Conservation (phyloP, 2,888 invertebrate species). For the Electrophaes corylata region DNA sequence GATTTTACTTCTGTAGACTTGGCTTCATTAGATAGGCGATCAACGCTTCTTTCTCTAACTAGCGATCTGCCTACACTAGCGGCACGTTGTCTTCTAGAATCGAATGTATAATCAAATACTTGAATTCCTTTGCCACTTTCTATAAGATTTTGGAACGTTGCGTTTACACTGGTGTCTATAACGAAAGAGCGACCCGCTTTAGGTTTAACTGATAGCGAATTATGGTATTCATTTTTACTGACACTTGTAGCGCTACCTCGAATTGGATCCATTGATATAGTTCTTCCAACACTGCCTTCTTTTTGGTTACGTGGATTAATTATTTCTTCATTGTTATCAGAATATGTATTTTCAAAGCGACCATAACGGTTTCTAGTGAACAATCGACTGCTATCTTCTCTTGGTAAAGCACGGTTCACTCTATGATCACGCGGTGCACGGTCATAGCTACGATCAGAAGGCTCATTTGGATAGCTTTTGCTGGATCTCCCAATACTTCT, state of each 20-base stretch:
- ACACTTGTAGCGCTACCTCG: conserved; percentile 44
- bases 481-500: conserved; percentile 29
- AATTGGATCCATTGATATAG: conserved; percentile 6
- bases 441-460: conserved; percentile 29
- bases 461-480: conserved; percentile 34
- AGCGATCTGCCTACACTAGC: conserved; percentile 69
- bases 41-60: conserved; percentile 43
- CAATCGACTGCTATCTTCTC: conserved; percentile 39
- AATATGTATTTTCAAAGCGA: conserved; percentile 45
- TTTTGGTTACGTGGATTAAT: conserved; percentile 42
- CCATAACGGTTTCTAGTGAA: conserved; percentile 45
- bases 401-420: conserved; percentile 26
- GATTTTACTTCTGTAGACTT: conserved; percentile 9
- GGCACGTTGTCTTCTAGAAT: conserved; percentile 64
- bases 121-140: conserved; percentile 47
- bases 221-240: conserved; percentile 43
- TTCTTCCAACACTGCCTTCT: conserved; percentile 54
- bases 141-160: conserved; percentile 64
- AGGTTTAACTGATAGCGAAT: conserved; percentile 54
- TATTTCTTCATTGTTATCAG: conserved; percentile 44
- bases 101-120: conserved; percentile 51
- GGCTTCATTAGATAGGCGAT: conserved; percentile 12
- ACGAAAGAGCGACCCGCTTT: conserved; percentile 60
- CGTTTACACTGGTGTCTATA: conserved; percentile 71
- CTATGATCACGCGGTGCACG: conserved; percentile 34